A percentile compares a stretch with the other conserved stretches of the same genome.
Conservation (phyloP, 2,113 vertebrate genomes). For the Brienomyrus longianalis region DNA sequence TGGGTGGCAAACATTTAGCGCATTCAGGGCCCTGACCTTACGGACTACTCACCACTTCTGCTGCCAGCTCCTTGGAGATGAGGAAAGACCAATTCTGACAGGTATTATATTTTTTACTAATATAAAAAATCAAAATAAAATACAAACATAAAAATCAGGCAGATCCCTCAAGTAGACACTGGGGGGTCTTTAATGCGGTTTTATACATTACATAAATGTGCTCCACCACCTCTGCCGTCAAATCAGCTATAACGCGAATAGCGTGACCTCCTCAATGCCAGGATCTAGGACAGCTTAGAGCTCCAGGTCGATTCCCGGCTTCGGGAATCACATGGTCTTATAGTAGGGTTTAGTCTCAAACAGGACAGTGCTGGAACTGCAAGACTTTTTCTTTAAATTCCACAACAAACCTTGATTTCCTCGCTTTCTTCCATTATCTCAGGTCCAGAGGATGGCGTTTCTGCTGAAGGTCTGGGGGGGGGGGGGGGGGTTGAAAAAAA, state of each 20-base stretch:
- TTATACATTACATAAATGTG: conserved; percentile 38
- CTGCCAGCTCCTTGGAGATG: background rate
- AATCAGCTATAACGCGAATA: conserved; percentile 23
- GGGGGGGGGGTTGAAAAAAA: conserved; percentile 6
- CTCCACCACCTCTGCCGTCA: conserved; percentile 27
- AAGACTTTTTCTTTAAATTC: background rate
- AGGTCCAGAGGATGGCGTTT: conserved; percentile 25
- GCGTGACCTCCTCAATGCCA: conserved; percentile 24
- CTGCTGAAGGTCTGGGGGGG: conserved; percentile 26
- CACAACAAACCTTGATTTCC: conserved; percentile 48
- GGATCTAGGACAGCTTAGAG: conserved; percentile 53
- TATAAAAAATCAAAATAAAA: background rate
- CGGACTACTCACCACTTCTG: background rate
- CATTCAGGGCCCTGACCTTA: background rate
- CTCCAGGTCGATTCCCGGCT: conserved; percentile 36
- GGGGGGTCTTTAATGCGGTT: conserved; percentile 36
- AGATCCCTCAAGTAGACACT: conserved; percentile 35
- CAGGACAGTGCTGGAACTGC: background rate
- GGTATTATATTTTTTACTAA: background rate
- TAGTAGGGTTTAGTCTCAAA: background rate
- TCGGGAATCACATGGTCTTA: background rate
- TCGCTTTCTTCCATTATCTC: conserved; percentile 28
- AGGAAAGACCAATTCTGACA: background rate
- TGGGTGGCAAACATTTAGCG: conserved; percentile 21
- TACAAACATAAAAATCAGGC: conserved; percentile 27